Conservation (phyloP, 2,113 vertebrate species). For the Capricornis sumatraensis region DNA sequence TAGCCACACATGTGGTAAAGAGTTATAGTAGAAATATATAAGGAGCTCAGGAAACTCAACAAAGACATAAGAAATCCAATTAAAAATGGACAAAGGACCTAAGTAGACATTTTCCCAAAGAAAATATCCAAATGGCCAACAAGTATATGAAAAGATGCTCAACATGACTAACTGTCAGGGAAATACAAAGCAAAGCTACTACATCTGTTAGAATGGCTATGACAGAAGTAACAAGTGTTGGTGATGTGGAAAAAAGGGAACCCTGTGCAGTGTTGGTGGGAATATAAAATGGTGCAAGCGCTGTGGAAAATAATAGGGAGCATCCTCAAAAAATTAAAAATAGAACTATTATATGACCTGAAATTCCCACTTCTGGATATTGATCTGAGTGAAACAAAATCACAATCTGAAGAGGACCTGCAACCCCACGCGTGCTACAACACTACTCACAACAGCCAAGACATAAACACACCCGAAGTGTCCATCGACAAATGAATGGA, state of each 20-base stretch:
- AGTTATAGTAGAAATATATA: background rate
- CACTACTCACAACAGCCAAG: background rate
- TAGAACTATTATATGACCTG: background rate
- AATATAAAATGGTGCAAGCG: background rate
- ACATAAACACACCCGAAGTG: background rate
- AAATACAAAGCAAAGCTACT: background rate
- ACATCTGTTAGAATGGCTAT: background rate
- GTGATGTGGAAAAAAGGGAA: too few species aligned
- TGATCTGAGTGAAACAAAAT: background rate
- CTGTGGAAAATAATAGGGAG: background rate
- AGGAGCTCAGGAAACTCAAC: background rate
- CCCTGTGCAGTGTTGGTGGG: background rate
- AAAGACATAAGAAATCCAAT: background rate
- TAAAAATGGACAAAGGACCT: background rate
- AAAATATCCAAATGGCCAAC: background rate
- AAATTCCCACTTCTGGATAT: background rate
- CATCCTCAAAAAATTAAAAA: background rate
- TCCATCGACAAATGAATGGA: rapidly evolving
- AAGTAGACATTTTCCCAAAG: background rate
- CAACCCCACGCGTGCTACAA: rapidly evolving
- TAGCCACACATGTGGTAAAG: background rate
- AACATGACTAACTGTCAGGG: background rate
- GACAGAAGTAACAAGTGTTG: background rate
- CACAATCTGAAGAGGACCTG: background rate
- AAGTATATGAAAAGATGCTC: too few species aligned